Conservation (phyloP, 2,888 invertebrate genomes). For the Epicampocera succincta region DNA sequence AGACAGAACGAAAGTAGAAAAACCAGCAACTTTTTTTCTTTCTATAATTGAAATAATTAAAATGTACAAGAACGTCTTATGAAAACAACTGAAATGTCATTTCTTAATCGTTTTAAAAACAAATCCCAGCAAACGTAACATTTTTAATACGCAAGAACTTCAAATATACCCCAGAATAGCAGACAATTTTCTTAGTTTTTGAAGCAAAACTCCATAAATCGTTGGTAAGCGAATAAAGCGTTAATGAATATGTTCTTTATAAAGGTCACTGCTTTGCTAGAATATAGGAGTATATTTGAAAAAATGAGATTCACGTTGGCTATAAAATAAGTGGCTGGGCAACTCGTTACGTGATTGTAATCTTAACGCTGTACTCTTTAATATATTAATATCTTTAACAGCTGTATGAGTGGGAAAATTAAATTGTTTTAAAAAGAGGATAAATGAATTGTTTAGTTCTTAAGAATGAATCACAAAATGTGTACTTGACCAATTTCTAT, state of each 20-base stretch:
- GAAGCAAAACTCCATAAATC: too few relatives aligned
- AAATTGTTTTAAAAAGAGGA: slow-evolving; percentile 36
- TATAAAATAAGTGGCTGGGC: slow-evolving; percentile 12
- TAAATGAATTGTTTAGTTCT: not conserved
- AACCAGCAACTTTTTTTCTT: slow-evolving; percentile 18
- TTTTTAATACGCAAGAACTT: too few relatives aligned
- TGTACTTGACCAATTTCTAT: too few relatives aligned
- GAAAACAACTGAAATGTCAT: slow-evolving; percentile 37
- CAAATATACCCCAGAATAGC: too few relatives aligned
- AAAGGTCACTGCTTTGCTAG: too few relatives aligned
- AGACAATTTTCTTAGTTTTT: too few relatives aligned
- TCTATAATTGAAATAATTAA: slow-evolving; percentile 61
- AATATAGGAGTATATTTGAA: too few relatives aligned
- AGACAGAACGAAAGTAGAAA: slow-evolving; percentile 31
- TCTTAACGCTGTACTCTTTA: slow-evolving; percentile 1
- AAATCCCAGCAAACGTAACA: slow-evolving; percentile 8
- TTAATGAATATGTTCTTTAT: too few relatives aligned
- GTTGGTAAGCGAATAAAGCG: too few relatives aligned
- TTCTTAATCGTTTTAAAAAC: slow-evolving; percentile 22
- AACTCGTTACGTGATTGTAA: not conserved
- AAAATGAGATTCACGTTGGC: too few relatives aligned
- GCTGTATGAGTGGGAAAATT: slow-evolving; percentile 28
- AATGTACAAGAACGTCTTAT: slow-evolving; percentile 50
- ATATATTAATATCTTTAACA: slow-evolving; percentile 2
- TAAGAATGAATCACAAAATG: too few relatives aligned